Base-by-base conservation (phyloP, 2,797 vertebrate species). In the Sebastes kiyomatsui region DNA sequence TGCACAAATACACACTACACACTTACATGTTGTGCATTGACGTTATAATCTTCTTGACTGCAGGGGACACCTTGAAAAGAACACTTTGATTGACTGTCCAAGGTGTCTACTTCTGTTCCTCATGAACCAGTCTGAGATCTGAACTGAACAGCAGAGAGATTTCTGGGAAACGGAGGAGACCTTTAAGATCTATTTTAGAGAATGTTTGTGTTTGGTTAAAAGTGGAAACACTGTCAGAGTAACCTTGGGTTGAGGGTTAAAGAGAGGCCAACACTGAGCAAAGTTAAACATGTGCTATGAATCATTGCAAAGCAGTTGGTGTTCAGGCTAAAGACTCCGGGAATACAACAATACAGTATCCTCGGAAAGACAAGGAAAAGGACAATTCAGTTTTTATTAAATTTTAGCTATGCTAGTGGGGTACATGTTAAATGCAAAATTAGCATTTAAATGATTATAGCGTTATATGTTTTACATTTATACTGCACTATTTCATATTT, bases 41-140 rank as follows among this genome's bases (percentile, higher is more conserved):
- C 62, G 76, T 69, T 68, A 70, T 81, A 83, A 86, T 86, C 84
- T 64, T 75, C 35, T 9, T 25, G 70, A 67, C 18, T 75, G 46
- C 78, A 25, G 46, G 28, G 32, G 70, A 27, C 72, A 55, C 13
- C 69, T 61, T 71, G 35, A 79, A 66, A 80, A 70, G 75, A 69
- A 23, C 14, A 22, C 9, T 54, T 54, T 54, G 52, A 54, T 28
- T 25, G 49, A 32, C 66, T 46, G 64, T 62, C 42, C 27, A 33
- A 56, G 23, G 59, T 77, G 70, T 72, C 42, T 72, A 33, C 49
- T 66, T 69, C 42, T 67, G 55, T 54, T 60, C 46, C 46, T 49
- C 60, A 49, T 62, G 16, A 67, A 55, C 11, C 20, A 65, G 32
- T n/a, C n/a, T 61, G 16, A 77, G 67, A 65, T 52, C 60, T 67